Evolutionary conservation across 2,888 invertebrate genomes (phyloP), one percentile per base, ranked within the genome.

Genomic region (Morpho helenor): DNA sequence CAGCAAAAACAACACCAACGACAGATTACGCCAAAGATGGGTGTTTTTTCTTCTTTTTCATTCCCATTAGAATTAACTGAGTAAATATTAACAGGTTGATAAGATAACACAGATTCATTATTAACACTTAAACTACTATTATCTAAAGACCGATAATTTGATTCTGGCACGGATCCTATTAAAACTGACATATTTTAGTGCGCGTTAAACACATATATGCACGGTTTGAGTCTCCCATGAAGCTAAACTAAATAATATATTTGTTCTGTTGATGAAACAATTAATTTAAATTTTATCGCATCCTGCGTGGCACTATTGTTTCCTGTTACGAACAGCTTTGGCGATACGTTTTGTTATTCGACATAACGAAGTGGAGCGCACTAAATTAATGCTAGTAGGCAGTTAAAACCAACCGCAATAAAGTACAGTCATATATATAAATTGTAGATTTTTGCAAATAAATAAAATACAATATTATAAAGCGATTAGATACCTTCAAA

Each of bases 201-300:
- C 31, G 31, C 31, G 31, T 47, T 16, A n/a, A 63, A 65, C 63
- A 59, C 50, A 54, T 66, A 67, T 77, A 80, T 73, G 48, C 8
- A 54, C 49, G 43, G 49, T 39, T 44, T 52, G 45, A 39, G 16
- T 49, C 59, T 44, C 43, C 47, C 43, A 44, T 52, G 7, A 49
- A 74, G 73, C 78, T 72, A 67, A 67, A 72, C 65, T 56, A 69
- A 74, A 71, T 72, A 68, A 70, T 72, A 68, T 63, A 66, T 74
- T 73, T 72, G 67, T 68, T 75, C 71, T 77, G 75, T 71, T 71
- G 73, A 76, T 75, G 76, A 67, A 65, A 75, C 64, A 76, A 75
- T 72, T 79, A 87, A 82, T 82, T 78, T 79, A 69, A 73, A 73
- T 80, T 79, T 82, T 87, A 88, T 87, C 86, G 75, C 80, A 78